Percentiles rank a stretch among this genome's conserved stretches.
These are phyloP conservation scores for Perca schrenkii DNA, from an alignment of 2,113 vertebrate species.

Conservation along the genomic window DNA sequence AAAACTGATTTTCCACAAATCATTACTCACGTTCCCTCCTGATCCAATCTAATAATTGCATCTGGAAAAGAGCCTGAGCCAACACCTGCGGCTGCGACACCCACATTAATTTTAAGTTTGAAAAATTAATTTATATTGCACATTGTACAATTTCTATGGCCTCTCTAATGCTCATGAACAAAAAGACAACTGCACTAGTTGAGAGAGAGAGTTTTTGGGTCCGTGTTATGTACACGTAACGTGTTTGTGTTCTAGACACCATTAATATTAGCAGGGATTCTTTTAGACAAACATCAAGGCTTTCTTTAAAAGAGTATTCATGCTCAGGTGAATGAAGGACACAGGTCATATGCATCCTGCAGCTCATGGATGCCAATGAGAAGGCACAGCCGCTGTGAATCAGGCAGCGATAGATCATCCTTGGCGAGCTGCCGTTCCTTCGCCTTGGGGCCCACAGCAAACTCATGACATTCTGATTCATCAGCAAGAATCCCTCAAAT, in stretches of 20 bases:
- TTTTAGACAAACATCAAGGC: not conserved
- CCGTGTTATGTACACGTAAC: not conserved
- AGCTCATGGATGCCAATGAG: slow-evolving; percentile 3
- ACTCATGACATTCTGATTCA: slow-evolving; percentile 48
- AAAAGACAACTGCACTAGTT: slow-evolving; percentile 15
- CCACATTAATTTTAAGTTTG: slow-evolving; percentile 44
- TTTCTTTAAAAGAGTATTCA: not conserved
- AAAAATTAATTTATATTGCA: slow-evolving; percentile 46
- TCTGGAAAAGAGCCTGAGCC: slow-evolving; percentile 55
- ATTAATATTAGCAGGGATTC: not conserved
- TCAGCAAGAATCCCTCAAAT: slow-evolving; percentile 4
- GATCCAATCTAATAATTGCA: slow-evolving; percentile 70
- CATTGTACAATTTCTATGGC: slow-evolving; percentile 23
- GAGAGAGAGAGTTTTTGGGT: not conserved
- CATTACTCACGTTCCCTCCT: slow-evolving; percentile 53
- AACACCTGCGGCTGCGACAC: slow-evolving; percentile 43
- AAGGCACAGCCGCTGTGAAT: slow-evolving; percentile 15
- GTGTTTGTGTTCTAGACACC: not conserved
- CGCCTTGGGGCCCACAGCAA: not conserved
- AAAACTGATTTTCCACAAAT: slow-evolving; percentile 64
- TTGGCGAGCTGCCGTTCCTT: not conserved
- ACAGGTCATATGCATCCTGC: not conserved
- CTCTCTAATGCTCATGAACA: not conserved
- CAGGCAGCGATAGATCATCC: slow-evolving; percentile 39
- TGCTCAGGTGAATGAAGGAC: slow-evolving; percentile 9